Percentiles rank a stretch among this genome's conserved stretches.
These are phyloP conservation scores for Marcusenius ussheri DNA, from an alignment of 2,113 vertebrate species.

Conservation along the genomic window DNA sequence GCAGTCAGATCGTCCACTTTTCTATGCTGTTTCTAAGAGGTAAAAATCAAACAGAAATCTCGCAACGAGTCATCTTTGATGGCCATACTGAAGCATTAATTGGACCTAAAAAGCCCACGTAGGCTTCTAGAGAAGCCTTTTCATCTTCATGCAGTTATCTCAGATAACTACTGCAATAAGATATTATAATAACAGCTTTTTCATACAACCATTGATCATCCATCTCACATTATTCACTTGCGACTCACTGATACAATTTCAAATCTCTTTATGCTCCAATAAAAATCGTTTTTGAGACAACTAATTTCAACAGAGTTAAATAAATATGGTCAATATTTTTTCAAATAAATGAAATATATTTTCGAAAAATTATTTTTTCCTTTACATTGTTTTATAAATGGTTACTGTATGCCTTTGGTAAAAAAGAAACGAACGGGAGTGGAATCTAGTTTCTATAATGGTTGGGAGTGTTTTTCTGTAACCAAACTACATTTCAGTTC, in stretches of 20 bases:
- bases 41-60: not conserved
- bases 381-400: constrained; percentile 4
- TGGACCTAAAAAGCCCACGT: not conserved
- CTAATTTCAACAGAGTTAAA: not conserved
- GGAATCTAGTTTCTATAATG: not conserved
- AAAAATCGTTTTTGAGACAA: not conserved
- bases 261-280: not conserved
- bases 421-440: not conserved
- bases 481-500: not conserved
- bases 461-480: not conserved
- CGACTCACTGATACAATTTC: not conserved
- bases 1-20: not conserved
- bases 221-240: not conserved
- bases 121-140: not conserved
- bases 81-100: not conserved
- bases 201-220: not conserved
- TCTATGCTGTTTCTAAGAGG: not conserved
- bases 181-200: not conserved
- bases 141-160: not conserved
- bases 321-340: not conserved
- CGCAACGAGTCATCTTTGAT: not conserved
- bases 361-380: not conserved
- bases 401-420: not conserved
- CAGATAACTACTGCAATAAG: not conserved
- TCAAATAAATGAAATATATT: not conserved